Base-by-base conservation (phyloP, 2,797 vertebrate genomes). In the Falco peregrinus region DNA sequence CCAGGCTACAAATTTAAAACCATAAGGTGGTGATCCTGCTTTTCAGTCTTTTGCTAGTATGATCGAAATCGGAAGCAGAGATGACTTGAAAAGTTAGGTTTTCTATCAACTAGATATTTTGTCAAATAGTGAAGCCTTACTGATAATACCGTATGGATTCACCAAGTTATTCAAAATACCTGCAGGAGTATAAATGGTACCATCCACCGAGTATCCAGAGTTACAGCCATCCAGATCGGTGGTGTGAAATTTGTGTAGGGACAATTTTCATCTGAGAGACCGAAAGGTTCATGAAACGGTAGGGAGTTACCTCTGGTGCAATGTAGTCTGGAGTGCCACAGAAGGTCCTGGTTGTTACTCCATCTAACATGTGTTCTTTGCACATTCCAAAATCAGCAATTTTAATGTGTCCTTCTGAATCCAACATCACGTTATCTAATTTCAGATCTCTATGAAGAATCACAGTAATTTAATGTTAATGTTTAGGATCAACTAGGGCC, bases 351-450 rank as follows among this genome's bases (percentile, higher is more conserved):
- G 99, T 99, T 15, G 97, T 98, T 90, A 99, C 99, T 39, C 98
- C 99, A 1, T 99, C 98, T 15, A 81, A 31, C 98, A 99, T 99
- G 95, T 99, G 99, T 47, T 99, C 99, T 97, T 99, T 99, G 96
- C 99, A 99, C 99, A 99, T 99, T 81, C 99, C 99, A 33, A 99
- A 99, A 97, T 99, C 99, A 24, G 99, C 99, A 16, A 99, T 99
- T 97, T 99, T 99, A 87, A 99, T 99, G 96, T 99, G 99, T 60
- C 99, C 99, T 97, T 99, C 99, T 2, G 98, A 98, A 90, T 99
- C 99, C 97, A 99, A 93, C 99, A 99, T 99, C 96, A 99, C 99
- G 4, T 99, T 99, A 82, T 99, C 99, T 91, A 99, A 98, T 98
- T 99, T 99, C 96, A 99, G 98, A 96, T 99, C 99, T 97, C 99